These are phyloP conservation scores for Brachionus angularis DNA, from an alignment of 1,140 invertebrate genomes.

Conservation along the genomic window DNA sequence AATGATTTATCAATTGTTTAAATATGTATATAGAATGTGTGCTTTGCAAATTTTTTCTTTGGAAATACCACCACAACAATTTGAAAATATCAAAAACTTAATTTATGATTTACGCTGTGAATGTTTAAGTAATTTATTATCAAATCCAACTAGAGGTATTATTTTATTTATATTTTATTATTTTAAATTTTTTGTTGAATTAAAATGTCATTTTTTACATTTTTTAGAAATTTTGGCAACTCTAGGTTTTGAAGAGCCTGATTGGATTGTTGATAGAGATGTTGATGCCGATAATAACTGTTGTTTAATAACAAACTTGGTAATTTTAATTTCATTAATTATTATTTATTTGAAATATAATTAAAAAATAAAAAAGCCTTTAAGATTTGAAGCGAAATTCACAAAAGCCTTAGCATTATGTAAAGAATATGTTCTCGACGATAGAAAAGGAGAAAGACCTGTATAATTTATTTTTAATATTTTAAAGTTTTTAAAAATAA, in stretches of 20 bases:
- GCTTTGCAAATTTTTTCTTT: constrained; percentile 15
- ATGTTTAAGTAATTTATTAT: constrained; percentile 32
- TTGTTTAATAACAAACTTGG: constrained; percentile 34
- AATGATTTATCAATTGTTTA: too few relatives aligned
- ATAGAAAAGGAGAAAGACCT: constrained; percentile 9
- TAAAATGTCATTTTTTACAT: not conserved
- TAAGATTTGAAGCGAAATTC: constrained; percentile 22
- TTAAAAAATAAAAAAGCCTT: not conserved
- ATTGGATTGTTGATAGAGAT: constrained; percentile 33
- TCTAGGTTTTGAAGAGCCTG: constrained; percentile 28
- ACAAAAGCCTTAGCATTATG: constrained; percentile 21
- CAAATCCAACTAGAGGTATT: constrained; percentile 23
- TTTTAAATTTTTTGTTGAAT: not conserved
- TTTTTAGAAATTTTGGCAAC: constrained; percentile 26
- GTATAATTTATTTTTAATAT: not conserved
- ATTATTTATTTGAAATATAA: not conserved
- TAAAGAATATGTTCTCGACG: constrained; percentile 35
- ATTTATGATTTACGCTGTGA: constrained; percentile 37
- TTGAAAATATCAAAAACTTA: not conserved
- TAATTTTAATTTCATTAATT: not conserved
- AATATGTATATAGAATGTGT: constrained; percentile 23
- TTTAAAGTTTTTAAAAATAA: not conserved
- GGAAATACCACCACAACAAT: not conserved
- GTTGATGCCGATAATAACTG: constrained; percentile 14
- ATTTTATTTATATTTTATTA: not conserved